Conservation (phyloP, 2,113 vertebrate genomes). For the Phalacrocorax brasilianus region DNA sequence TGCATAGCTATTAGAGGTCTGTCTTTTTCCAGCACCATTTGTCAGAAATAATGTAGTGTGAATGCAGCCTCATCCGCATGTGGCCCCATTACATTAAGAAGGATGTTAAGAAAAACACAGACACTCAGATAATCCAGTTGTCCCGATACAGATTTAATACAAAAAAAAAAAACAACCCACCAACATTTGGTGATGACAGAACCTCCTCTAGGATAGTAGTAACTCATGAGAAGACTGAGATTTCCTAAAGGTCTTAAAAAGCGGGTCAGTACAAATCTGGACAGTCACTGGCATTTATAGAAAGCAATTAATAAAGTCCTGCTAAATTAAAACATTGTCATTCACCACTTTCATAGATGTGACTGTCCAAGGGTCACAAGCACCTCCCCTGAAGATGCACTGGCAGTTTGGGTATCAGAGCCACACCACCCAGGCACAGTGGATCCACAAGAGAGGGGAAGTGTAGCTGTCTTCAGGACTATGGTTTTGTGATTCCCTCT, state of each 20-base stretch:
- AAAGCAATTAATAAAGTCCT: slow-evolving; percentile 8
- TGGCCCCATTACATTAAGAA: neutral
- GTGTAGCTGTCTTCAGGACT: neutral
- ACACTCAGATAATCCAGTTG: neutral
- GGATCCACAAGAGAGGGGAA: neutral
- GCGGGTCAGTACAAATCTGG: neutral
- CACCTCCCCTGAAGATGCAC: neutral
- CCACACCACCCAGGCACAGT: neutral
- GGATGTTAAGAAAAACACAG: neutral
- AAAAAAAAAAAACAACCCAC: neutral
- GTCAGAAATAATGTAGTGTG: slow-evolving; percentile 19
- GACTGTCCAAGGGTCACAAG: neutral
- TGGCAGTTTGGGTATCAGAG: neutral
- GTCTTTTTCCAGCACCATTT: slow-evolving; percentile 9
- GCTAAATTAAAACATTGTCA: neutral
- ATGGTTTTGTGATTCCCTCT: neutral
- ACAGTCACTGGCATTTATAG: neutral
- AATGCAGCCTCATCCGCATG: neutral
- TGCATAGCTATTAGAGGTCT: neutral
- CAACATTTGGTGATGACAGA: neutral
- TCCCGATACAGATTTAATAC: neutral
- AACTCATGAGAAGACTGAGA: neutral
- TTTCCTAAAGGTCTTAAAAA: neutral
- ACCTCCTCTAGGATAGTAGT: neutral
- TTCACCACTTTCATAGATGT: neutral